Evolutionary conservation across 2,888 invertebrate species (phyloP).

Genomic region (Plagodis pulveraria): DNA sequence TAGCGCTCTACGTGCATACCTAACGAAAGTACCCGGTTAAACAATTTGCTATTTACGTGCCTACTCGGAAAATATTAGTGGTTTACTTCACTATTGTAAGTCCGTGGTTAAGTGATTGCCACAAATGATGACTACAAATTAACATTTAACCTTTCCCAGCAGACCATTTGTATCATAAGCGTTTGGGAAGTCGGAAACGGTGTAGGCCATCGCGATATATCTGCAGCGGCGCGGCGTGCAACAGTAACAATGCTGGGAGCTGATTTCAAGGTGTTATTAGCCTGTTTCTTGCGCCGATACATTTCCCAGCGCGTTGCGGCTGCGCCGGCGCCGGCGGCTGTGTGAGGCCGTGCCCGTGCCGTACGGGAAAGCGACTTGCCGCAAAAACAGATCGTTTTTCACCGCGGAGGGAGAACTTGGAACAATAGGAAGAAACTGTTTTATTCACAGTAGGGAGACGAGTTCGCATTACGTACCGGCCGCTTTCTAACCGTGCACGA

Average conservation of each 20-base stretch:
- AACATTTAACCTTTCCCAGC: slow-evolving; percentile 15
- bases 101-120: neutral
- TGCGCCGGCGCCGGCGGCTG: slow-evolving; percentile 16
- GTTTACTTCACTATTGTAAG: too few species aligned
- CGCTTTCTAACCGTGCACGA: slow-evolving; percentile 74
- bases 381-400: slow-evolving; percentile 63
- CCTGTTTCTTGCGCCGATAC: slow-evolving; percentile 45
- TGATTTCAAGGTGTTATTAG: slow-evolving; percentile 51
- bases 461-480: slow-evolving; percentile 61
- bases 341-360: slow-evolving; percentile 36
- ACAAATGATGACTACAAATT: slow-evolving; percentile 2
- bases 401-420: slow-evolving; percentile 48
- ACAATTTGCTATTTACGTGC: neutral
- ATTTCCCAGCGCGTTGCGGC: slow-evolving; percentile 47
- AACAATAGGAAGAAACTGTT: slow-evolving; percentile 81
- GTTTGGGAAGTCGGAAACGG: slow-evolving; percentile 34
- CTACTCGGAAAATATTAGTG: too few species aligned
- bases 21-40: neutral
- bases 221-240: slow-evolving; percentile 13
- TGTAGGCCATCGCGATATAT: slow-evolving; percentile 30
- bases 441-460: slow-evolving; percentile 68
- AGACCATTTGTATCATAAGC: slow-evolving; percentile 25
- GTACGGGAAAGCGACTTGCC: slow-evolving; percentile 66
- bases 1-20: slow-evolving; percentile 4
- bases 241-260: slow-evolving; percentile 54